Base-by-base conservation (phyloP, 2,888 invertebrate species). In the Zhengitettix transpicula region DNA sequence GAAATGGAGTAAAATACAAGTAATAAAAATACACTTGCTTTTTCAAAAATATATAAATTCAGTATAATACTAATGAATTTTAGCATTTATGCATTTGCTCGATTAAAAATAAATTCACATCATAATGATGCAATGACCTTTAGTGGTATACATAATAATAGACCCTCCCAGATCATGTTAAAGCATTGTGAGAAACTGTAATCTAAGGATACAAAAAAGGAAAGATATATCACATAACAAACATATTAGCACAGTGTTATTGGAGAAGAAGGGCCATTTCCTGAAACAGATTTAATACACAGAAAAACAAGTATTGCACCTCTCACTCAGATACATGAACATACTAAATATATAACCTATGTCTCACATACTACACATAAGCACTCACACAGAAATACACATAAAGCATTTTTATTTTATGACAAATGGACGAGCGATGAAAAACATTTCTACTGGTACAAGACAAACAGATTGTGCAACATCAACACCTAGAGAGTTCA, bases 221-320 rank as follows among this genome's bases (percentile, higher is more conserved):
- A 15, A 58, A 58, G 51, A 58, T 41, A 58, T 58, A 41, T 28
- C 41, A 58, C 41, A 55, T n/a, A 28, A 55, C 40, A 55, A 40
- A 55, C 41, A 55, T 53, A 56, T 56, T 59, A 56, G 56, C 58
- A 61, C 57, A 61, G 57, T 61, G 42, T 56, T 41, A 57, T 56
- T 59, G 61, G 17, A 57, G 59, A 57, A 61, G 61, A 47, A 61
- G 61, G 55, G 57, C 61, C 61, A 61, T 56, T 57, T 53, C 61
- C 61, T 61, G 61, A 56, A 61, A 61, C 58, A 61, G 57, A 61
- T 51, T 56, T 17, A 58, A 61, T 61, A 28, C 52, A 59, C 58
- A 61, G 17, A 44, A 42, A 59, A 55, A 55, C 55, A 56, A 51
- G 42, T 51, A 16, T 53, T 15, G 41, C 47, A 58, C 57, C 57